Evolutionary conservation across 2,888 invertebrate species (phyloP), one percentile per base, ranked within the genome.

Genomic region (Calephelis perditalis): DNA sequence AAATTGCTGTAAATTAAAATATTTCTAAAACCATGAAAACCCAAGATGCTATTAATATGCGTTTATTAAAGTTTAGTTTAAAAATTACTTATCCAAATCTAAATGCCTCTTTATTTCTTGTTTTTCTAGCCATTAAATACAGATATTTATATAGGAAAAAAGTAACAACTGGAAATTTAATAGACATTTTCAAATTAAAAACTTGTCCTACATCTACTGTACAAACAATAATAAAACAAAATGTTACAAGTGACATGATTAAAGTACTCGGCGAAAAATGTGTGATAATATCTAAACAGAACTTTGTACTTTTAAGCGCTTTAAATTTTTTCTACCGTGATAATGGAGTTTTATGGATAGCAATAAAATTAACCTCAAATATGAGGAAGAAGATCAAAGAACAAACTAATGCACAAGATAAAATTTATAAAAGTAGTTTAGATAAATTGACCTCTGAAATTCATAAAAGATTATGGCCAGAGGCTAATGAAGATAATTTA

Each of bases 291-390:
- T 79, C 88, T 8, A 81, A 79, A 70, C 81, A 86, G 62, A 78
- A 80, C 58, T 91, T 80, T 70, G 77, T 84, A 61, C 82, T 88
- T 64, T 71, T 91, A 35, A 79, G 83, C 66, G 76, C 82, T 67
- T 85, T 88, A 70, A 91, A 91, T 68, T 76, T 91, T 63, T 91
- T 89, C 68, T 91, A 89, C 66, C 68, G 82, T 64, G 91, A 91
- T 67, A 83, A 84, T 71, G 86, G 83, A 58, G 76, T 88, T 7
- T 68, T 91, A 35, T 91, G 91, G 91, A 72, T 89, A 11, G 77
- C 78, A 40, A 63, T 87, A 65, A 87, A 83, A 68, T 67, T 90
- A 66, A 70, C 80, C 45, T 67, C 75, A 58, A 74, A 77, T 43
- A 72, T 68, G 47, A 86, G 77, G 73, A 78, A 65, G 63, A 81